Evolutionary conservation across 37 sponge, comb jelly and placozoan species (phyloP), one percentile per base, ranked within the genome.

Genomic region (Halichondria panicea): DNA sequence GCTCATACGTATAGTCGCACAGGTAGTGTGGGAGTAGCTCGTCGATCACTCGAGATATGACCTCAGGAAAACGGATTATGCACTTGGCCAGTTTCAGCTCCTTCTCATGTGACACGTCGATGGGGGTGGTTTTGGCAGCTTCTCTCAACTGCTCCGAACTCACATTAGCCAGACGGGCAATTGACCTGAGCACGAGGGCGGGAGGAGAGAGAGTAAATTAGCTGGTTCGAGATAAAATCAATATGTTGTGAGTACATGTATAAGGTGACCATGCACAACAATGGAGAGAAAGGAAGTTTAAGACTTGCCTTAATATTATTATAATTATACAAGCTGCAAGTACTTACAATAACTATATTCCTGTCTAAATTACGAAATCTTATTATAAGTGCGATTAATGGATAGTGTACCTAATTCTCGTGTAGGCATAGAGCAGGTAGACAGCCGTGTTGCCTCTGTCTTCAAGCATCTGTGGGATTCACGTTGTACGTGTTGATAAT

Each of bases 391-490:
- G 27, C 27, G 25, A 59, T 25, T n/a, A 22, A 59, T 59, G 61
- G 7, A 8, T 25, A 19, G 42, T 59, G 4, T 42, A 89, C 94
- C 81, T 77, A 39, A 91, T 89, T 35, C 97, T 71, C 9, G 97
- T 96, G 63, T 85, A 83, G 30, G 97, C 88, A 77, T 97, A 97
- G 37, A 97, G 81, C 22, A 97, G 86, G 66, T 97, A 97, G 46
- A 94, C 99, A 8, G 99, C 99, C 30, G 99, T 97, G 79, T 97
- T 97, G 69, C 97, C 97, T 38, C 41, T 70, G 76, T 95, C 96
- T 9, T 95, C 96, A 77, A 95, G 59, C 96, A 95, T 95, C 91
- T n/a, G n/a, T n/a, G n/a, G n/a, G n/a, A n/a, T n/a, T n/a, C n/a
- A n/a, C n/a, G n/a, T n/a, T n/a, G n/a, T n/a, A n/a, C n/a, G n/a